Conservation (phyloP, 1,140 invertebrate genomes). For the Propsilocerus akamusi region DNA sequence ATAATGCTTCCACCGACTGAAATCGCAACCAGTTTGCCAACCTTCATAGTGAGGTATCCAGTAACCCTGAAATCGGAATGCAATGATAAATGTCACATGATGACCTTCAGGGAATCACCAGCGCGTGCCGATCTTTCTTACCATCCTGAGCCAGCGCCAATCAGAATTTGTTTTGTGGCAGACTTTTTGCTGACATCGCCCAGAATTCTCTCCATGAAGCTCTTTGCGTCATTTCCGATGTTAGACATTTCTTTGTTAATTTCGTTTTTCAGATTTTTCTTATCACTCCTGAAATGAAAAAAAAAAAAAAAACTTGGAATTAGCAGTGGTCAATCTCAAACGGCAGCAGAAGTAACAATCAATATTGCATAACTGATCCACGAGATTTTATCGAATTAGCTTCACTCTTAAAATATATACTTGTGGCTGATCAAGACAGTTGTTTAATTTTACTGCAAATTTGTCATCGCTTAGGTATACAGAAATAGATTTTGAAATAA, state of each 20-base stretch:
- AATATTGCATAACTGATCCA: no score
- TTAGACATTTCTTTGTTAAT: slow-evolving; percentile 30
- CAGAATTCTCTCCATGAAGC: slow-evolving; percentile 48
- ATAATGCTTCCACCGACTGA: slow-evolving; percentile 77
- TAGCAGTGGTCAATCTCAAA: no score
- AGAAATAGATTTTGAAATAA: no score
- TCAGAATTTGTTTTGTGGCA: slow-evolving; percentile 66
- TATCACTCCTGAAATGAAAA: background rate
- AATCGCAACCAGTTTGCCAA: slow-evolving; percentile 76
- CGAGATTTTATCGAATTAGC: no score
- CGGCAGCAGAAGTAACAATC: no score
- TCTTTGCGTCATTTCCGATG: slow-evolving; percentile 42
- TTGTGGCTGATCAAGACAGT: no score
- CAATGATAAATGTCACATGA: slow-evolving; percentile 3
- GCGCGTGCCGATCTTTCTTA: no score
- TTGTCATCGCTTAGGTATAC: no score
- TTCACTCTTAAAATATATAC: no score
- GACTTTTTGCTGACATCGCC: slow-evolving; percentile 65
- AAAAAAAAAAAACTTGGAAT: no score
- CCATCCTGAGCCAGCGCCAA: slow-evolving; percentile 79
- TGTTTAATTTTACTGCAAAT: no score
- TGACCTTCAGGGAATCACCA: background rate
- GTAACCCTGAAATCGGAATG: slow-evolving; percentile 44
- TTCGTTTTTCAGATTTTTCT: background rate
- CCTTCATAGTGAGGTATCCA: slow-evolving; percentile 77